Base-by-base conservation (phyloP, 2,113 vertebrate species). In the Gorsachius goisagi region DNA sequence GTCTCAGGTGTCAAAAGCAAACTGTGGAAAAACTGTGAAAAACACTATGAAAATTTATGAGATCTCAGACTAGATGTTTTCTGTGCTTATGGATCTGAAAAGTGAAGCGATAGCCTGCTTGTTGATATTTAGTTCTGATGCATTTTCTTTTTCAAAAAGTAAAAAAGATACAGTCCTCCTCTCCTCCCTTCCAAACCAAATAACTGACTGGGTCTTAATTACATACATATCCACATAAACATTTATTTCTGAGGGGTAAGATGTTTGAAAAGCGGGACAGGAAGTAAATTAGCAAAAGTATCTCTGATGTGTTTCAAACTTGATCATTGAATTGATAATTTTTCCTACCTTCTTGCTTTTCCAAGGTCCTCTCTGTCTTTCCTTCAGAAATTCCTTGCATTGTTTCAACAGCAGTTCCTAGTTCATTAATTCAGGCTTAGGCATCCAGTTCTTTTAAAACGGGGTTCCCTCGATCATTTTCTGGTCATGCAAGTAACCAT, bases 361-460 rank as follows among this genome's bases (percentile, higher is more conserved):
- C 83, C 82, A 86, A 59, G 24, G 68, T 90, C 21, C 27, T 2
- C 9, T 93, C 68, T 82, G 67, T 37, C 74, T 86, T 62, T 63
- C 45, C 67, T 92, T 84, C 11, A 2, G 83, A 95, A 96, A 95
- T 97, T 92, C 95, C n/a, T 95, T 75, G 56, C 92, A 94, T 90
- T 80, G 62, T 96, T 97, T 92, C 79, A 90, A 89, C 72, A 95
- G 68, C 75, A 92, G 75, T 66, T 85, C 64, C 71, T 77, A 74
- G 63, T 95, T 93, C 67, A 92, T 95, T 90, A 93, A 88, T 90
- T 88, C 94, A 88, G 89, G 24, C 55, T 95, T 83, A 92, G 28
- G 28, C 64, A 80, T 94, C 63, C 90, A 81, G 47, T n/a, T 88
- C 76, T 77, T 90, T 95, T 93, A 93, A 95, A 92, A 86, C 0